Evolutionary conservation across 2,797 vertebrate genomes (phyloP).

Genomic region (Sciaenops ocellatus): DNA sequence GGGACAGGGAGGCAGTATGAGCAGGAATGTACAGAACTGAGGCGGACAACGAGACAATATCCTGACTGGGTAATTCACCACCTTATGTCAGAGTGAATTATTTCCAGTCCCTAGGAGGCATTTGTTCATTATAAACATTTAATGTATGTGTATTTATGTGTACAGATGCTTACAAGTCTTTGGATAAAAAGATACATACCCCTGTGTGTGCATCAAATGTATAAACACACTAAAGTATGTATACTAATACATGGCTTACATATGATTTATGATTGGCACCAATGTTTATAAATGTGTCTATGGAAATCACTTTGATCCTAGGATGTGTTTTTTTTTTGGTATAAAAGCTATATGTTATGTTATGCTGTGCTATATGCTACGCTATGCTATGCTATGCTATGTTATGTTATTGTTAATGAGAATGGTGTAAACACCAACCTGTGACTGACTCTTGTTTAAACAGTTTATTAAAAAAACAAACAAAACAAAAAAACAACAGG

Average conservation of each 20-base stretch:
- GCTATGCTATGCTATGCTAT: too few relatives aligned
- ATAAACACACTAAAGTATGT: not conserved
- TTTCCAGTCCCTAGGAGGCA: not conserved
- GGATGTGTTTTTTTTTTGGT: not conserved
- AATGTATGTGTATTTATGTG: not conserved
- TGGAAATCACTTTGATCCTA: not conserved
- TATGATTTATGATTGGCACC: not conserved
- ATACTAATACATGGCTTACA: not conserved
- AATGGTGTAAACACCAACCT: too few relatives aligned
- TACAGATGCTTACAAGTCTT: not conserved
- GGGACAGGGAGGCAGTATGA: not conserved
- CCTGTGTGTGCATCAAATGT: not conserved
- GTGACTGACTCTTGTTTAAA: too few relatives aligned
- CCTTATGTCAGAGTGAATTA: not conserved
- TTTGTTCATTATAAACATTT: not conserved
- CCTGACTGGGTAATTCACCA: not conserved
- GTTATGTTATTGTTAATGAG: too few relatives aligned
- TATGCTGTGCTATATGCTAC: too few relatives aligned
- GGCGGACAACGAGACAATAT: not conserved
- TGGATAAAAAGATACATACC: too few relatives aligned
- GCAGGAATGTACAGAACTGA: not conserved
- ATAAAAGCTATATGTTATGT: not conserved
- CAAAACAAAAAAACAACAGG: too few relatives aligned
- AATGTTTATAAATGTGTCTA: not conserved
- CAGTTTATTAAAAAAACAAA: too few relatives aligned